Evolutionary conservation across 2,113 vertebrate genomes (phyloP).

Genomic region (Papio anubis): DNA sequence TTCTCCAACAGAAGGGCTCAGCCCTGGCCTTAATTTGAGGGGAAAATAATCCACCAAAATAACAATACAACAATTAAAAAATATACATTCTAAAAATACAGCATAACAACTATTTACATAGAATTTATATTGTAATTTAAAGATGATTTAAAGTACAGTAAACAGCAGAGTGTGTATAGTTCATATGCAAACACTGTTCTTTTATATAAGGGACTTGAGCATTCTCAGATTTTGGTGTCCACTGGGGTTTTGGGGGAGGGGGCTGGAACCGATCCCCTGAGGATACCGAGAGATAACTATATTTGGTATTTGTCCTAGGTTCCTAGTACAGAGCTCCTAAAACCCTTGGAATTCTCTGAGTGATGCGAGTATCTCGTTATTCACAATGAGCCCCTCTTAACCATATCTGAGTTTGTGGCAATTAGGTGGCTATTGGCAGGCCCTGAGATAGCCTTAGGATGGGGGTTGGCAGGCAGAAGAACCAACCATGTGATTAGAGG

Average conservation of each 20-base stretch:
- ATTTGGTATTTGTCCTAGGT: background rate
- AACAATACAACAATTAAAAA: background rate
- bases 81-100: background rate
- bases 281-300: background rate
- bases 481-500: background rate
- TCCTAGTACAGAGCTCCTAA: background rate
- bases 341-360: background rate
- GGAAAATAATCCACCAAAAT: background rate
- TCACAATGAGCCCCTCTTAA: background rate
- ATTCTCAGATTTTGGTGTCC: background rate
- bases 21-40: background rate
- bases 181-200: background rate
- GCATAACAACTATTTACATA: background rate
- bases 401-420: background rate
- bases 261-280: background rate
- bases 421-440: background rate
- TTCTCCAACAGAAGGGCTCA: background rate
- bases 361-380: background rate
- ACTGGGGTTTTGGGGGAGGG: too few species aligned
- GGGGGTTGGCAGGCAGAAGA: background rate
- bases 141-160: background rate
- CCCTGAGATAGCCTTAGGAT: background rate
- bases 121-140: background rate
- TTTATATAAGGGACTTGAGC: background rate
- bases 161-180: background rate